Conservation (phyloP, 1,140 invertebrate species). For the Nephila pilipes region DNA sequence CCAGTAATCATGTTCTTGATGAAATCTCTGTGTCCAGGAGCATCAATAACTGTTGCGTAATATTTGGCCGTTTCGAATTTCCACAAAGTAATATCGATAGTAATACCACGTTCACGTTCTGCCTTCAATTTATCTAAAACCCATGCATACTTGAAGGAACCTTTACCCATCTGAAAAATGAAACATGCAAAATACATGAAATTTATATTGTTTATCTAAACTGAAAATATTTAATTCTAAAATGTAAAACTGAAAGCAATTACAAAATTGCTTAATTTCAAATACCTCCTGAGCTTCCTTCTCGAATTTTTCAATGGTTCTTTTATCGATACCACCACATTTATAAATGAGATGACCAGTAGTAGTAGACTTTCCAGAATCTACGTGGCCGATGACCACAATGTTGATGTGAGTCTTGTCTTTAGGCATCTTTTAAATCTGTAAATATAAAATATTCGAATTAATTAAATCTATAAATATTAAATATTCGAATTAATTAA, state of each 20-base stretch:
- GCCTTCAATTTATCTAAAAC: conserved; percentile 86
- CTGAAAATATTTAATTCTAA: not conserved
- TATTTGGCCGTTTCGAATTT: conserved; percentile 85
- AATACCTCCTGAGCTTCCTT: conserved; percentile 84
- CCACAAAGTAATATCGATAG: conserved; percentile 86
- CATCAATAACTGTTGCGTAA: conserved; percentile 85
- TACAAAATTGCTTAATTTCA: too few relatives aligned
- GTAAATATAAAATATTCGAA: not conserved
- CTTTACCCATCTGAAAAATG: conserved; percentile 83
- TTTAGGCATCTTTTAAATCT: conserved; percentile 82
- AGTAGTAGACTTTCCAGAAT: conserved; percentile 85
- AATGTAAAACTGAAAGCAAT: too few relatives aligned
- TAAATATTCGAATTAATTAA: too few relatives aligned
- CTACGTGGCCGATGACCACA: conserved; percentile 86
- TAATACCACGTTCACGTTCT: conserved; percentile 86
- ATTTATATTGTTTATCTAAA: not conserved
- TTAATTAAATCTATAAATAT: too few relatives aligned
- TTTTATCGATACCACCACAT: conserved; percentile 85
- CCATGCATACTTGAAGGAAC: conserved; percentile 85
- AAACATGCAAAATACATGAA: not conserved
- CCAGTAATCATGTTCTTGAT: conserved; percentile 87
- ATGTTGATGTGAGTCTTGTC: conserved; percentile 86
- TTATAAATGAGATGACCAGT: conserved; percentile 86
- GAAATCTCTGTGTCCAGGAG: conserved; percentile 86
- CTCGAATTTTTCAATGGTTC: conserved; percentile 86